Percentiles rank a stretch among this genome's conserved stretches.
Evolutionary conservation across 2,113 vertebrate genomes (phyloP).

Genomic region (Grammomys surdaster): DNA sequence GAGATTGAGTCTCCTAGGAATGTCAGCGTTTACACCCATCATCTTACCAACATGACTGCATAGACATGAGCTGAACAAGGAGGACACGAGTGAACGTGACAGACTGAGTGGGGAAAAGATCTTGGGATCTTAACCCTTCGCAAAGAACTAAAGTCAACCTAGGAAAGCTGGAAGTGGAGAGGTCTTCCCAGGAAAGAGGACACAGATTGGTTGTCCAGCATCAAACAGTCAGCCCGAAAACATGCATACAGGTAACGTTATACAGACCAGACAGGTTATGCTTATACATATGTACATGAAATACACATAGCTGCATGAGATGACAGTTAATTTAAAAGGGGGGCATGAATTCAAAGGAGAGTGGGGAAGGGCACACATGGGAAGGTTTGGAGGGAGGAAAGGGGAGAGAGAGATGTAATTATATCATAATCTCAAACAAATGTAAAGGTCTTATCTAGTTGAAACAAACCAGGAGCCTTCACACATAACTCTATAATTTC

Average conservation of each 20-base stretch:
- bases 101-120: background rate
- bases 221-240: background rate
- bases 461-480: background rate
- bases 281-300: no score
- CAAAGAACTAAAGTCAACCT: background rate
- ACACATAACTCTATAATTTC: background rate
- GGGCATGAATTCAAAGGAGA: background rate
- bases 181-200: background rate
- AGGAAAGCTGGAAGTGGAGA: background rate
- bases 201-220: background rate
- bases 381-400: background rate
- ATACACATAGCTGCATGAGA: no score
- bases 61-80: background rate
- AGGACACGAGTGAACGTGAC: background rate
- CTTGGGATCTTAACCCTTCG: background rate
- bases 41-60: background rate
- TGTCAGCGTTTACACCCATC: background rate
- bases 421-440: background rate
- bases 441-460: background rate
- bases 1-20: background rate
- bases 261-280: background rate
- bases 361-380: background rate
- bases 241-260: background rate
- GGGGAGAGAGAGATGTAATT: background rate
- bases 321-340: background rate